Percentiles rank a stretch among this genome's conserved stretches.
Evolutionary conservation across 2,797 vertebrate genomes (phyloP).

Genomic region (Periophthalmus magnuspinnatus): DNA sequence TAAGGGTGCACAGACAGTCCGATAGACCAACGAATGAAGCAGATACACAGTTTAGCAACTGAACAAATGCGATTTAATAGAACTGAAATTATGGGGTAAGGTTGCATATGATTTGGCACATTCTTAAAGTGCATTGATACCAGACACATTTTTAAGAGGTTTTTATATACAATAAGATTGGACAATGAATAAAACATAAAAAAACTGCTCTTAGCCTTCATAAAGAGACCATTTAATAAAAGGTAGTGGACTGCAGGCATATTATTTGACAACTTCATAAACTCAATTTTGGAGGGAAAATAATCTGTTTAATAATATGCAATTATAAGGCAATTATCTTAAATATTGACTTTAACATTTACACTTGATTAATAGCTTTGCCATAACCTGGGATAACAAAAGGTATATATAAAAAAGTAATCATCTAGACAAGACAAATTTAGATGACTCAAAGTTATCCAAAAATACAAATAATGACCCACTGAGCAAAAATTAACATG

Average conservation of each 20-base stretch:
- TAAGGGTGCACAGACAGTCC: not conserved
- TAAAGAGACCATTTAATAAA: not conserved
- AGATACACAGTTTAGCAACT: not conserved
- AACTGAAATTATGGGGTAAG: conserved; percentile 21
- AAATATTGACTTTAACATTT: not conserved
- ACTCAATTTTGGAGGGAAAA: not conserved
- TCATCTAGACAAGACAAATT: not conserved
- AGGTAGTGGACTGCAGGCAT: not conserved
- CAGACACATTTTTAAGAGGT: conserved; percentile 32
- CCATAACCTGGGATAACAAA: not conserved
- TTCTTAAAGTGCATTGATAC: conserved; percentile 51
- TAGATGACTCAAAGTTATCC: not conserved
- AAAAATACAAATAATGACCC: not conserved
- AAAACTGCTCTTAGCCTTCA: not conserved
- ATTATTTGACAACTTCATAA: not conserved
- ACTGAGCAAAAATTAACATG: not conserved
- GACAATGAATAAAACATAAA: not conserved
- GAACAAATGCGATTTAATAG: not conserved
- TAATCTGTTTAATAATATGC: not conserved
- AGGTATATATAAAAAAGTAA: not conserved
- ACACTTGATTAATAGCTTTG: not conserved
- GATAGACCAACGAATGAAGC: not conserved
- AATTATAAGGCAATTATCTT: not conserved
- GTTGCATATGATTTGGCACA: conserved; percentile 61
- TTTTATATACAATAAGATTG: not conserved